These are phyloP conservation scores for Eurosta solidaginis DNA, from an alignment of 1,140 invertebrate species.

Conservation along the genomic window DNA sequence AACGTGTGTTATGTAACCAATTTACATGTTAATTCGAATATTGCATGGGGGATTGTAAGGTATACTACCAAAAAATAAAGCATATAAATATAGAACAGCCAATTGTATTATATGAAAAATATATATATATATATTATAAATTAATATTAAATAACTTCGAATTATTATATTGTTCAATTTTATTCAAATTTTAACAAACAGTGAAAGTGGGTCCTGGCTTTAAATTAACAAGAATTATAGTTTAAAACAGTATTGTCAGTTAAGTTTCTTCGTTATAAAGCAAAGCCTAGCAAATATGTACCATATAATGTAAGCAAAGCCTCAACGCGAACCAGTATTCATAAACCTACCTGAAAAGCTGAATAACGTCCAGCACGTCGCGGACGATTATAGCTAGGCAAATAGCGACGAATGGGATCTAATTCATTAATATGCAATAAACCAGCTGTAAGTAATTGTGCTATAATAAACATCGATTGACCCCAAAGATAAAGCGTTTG, in stretches of 20 bases:
- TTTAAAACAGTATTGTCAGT: neutral
- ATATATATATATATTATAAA: no score
- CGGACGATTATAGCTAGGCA: conserved; percentile 94
- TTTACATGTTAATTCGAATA: conserved; percentile 29
- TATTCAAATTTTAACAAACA: conserved; percentile 2
- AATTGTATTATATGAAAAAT: conserved; percentile 39
- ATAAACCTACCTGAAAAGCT: conserved; percentile 84
- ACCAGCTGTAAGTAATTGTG: conserved; percentile 85
- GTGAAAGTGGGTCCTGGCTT: neutral
- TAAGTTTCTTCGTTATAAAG: neutral
- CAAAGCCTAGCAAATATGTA: neutral
- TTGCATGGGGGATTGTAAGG: conserved; percentile 27
- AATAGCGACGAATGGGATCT: conserved; percentile 92
- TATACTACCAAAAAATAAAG: conserved; percentile 14
- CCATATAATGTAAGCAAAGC: neutral
- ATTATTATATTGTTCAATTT: conserved; percentile 3
- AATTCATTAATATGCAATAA: conserved; percentile 93
- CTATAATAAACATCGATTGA: conserved; percentile 92
- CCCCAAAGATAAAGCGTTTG: conserved; percentile 77
- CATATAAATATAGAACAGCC: conserved; percentile 36
- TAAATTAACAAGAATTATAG: neutral
- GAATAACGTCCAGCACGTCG: conserved; percentile 89
- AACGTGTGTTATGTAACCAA: conserved; percentile 25
- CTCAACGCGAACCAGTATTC: neutral
- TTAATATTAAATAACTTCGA: conserved; percentile 3